Evolutionary conservation across 2,113 vertebrate genomes (phyloP).

Genomic region (Centropus bengalensis): DNA sequence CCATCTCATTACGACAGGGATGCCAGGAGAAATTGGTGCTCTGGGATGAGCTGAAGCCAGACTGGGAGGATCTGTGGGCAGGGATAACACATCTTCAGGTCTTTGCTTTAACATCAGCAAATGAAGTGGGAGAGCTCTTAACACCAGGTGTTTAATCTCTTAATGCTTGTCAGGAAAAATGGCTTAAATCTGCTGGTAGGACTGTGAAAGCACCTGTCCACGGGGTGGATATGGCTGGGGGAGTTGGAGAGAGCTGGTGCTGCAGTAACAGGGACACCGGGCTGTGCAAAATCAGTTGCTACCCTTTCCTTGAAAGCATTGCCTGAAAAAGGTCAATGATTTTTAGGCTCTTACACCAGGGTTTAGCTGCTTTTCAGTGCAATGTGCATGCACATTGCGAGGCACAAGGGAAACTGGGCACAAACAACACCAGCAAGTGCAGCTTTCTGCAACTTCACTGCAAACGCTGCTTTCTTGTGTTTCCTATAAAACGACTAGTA

Average conservation of each 20-base stretch:
- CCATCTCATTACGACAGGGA: accelerated
- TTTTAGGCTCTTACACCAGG: background rate
- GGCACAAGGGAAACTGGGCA: background rate
- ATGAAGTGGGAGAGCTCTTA: background rate
- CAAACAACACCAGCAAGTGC: background rate
- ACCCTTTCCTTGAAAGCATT: background rate
- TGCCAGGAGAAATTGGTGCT: background rate
- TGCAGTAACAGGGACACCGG: background rate
- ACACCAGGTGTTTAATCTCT: background rate
- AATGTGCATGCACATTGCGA: background rate
- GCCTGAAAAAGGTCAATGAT: background rate
- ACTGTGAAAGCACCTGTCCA: background rate
- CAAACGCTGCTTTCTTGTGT: background rate
- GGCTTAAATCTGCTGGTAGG: background rate
- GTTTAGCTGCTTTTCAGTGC: background rate
- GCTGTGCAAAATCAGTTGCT: background rate
- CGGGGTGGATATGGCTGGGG: background rate
- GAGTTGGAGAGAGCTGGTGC: background rate
- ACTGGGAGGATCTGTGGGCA: background rate
- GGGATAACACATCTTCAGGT: background rate
- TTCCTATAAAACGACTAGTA: background rate
- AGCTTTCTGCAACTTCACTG: background rate
- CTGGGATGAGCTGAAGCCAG: background rate
- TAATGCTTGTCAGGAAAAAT: background rate
- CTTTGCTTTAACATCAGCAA: background rate